These are phyloP conservation scores for Hirtodrosophila confusa DNA, from an alignment of 2,888 invertebrate species.

Conservation along the genomic window DNA sequence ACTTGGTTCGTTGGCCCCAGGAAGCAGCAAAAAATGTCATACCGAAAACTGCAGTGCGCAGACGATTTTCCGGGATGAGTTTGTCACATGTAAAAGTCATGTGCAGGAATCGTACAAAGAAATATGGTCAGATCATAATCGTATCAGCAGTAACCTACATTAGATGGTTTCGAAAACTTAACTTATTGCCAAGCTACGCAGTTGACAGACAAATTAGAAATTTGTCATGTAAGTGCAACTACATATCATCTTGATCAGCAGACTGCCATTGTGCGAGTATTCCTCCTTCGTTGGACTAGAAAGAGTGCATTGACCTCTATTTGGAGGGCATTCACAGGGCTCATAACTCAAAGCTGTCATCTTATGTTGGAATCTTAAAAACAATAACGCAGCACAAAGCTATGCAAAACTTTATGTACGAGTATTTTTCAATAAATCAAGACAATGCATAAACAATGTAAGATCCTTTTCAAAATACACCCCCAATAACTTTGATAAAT, in stretches of 20 bases:
- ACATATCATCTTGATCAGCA: conserved; percentile 25
- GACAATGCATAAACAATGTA: conserved; percentile 29
- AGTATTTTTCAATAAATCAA: conserved; percentile 59
- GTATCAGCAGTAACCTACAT: conserved; percentile 41
- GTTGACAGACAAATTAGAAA: conserved; percentile 72
- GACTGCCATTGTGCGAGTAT: conserved; percentile 7
- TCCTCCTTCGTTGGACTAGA: background rate
- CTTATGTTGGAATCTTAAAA: conserved; percentile 66
- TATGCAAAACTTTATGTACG: conserved; percentile 23
- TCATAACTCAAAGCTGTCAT: conserved; percentile 73
- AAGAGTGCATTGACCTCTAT: conserved; percentile 40
- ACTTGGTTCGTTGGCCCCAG: conserved; percentile 35
- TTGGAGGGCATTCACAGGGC: conserved; percentile 15
- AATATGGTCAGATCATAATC: conserved; percentile 66
- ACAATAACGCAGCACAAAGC: conserved; percentile 57
- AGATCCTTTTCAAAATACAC: conserved; percentile 49
- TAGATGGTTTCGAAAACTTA: conserved; percentile 8
- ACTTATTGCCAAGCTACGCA: conserved; percentile 43
- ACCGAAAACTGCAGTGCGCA: conserved; percentile 24
- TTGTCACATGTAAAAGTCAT: conserved; percentile 64
- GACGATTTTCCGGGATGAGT: conserved; percentile 37
- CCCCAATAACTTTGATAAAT: conserved; percentile 19
- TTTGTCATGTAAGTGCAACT: conserved; percentile 46
- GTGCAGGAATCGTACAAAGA: conserved; percentile 52
- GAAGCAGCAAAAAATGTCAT: conserved; percentile 17